Evolutionary conservation across 1,140 invertebrate genomes (phyloP).

Genomic region (Drosophila teissieri): DNA sequence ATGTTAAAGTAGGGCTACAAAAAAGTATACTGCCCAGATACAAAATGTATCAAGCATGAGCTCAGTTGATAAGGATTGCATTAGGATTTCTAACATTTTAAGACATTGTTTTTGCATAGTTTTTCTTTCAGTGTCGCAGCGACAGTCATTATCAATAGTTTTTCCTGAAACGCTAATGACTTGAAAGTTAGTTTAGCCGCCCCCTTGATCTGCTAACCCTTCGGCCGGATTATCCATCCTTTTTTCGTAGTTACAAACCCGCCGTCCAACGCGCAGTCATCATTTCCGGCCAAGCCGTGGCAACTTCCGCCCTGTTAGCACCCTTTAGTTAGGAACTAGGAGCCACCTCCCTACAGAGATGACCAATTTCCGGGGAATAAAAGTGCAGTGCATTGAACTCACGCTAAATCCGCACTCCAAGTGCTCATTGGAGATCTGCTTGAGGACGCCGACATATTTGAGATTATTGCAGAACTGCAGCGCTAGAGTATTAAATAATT

Average conservation of each 20-base stretch:
- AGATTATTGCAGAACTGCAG: slow-evolving; percentile 94
- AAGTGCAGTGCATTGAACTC: slow-evolving; percentile 79
- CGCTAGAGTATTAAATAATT: slow-evolving; percentile 89
- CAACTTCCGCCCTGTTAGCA: slow-evolving; percentile 58
- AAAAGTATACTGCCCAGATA: too few relatives aligned
- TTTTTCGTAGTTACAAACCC: neutral
- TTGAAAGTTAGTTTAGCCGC: slow-evolving; percentile 42
- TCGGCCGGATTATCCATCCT: slow-evolving; percentile 1
- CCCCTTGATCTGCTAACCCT: neutral
- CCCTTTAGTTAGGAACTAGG: slow-evolving; percentile 41
- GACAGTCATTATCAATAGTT: slow-evolving; percentile 52
- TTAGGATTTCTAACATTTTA: too few relatives aligned
- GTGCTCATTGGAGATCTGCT: slow-evolving; percentile 87
- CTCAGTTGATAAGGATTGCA: too few relatives aligned
- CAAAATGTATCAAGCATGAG: too few relatives aligned
- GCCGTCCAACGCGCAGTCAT: slow-evolving; percentile 38
- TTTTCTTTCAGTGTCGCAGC: neutral
- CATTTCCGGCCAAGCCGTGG: slow-evolving; percentile 69
- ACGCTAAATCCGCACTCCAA: slow-evolving; percentile 90
- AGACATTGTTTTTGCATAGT: too few relatives aligned
- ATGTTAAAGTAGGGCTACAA: too few relatives aligned
- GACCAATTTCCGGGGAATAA: slow-evolving; percentile 50
- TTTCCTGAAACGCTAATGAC: slow-evolving; percentile 53
- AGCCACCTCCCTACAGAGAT: slow-evolving; percentile 6
- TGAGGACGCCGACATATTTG: slow-evolving; percentile 93